Evolutionary conservation across 2,888 invertebrate genomes (phyloP).

Genomic region (Lasioglossum leucozonium): DNA sequence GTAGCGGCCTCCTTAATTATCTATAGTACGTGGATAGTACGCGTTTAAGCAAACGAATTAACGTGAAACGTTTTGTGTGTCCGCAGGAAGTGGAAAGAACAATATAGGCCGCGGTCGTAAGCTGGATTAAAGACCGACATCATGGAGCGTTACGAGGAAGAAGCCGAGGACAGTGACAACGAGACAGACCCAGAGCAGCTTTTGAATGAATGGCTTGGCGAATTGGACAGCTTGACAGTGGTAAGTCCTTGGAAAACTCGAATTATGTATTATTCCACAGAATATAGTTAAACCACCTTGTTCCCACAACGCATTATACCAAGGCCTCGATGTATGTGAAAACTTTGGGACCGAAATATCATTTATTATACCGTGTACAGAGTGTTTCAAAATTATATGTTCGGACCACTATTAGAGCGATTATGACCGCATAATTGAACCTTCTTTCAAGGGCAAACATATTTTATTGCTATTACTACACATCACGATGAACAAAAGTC

Average conservation of each 20-base stretch:
- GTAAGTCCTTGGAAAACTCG: conserved; percentile 85
- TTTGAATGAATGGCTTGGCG: conserved; percentile 92
- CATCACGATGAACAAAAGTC: too few relatives aligned
- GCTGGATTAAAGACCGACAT: conserved; percentile 63
- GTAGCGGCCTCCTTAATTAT: not conserved
- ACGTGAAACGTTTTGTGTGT: conserved; percentile 29
- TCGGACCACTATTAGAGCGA: too few relatives aligned
- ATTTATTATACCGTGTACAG: too few relatives aligned
- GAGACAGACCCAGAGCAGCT: conserved; percentile 91
- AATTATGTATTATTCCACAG: not conserved
- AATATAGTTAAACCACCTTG: not conserved
- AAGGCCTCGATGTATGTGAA: not conserved
- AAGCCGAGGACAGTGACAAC: conserved; percentile 87
- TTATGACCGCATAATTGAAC: too few relatives aligned
- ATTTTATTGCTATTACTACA: too few relatives aligned
- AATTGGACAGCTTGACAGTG: conserved; percentile 90
- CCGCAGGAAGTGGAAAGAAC: conserved; percentile 46
- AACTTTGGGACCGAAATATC: too few relatives aligned
- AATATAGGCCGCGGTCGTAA: conserved; percentile 46
- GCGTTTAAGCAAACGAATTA: conserved; percentile 28
- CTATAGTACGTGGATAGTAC: not conserved
- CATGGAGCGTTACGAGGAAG: conserved; percentile 83
- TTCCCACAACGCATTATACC: not conserved
- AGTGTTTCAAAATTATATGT: too few relatives aligned
- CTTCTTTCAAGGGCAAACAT: too few relatives aligned